phyloP scores from a whole-genome alignment of 2,113 vertebrate genomes.

The Raja brachyura region DNA sequence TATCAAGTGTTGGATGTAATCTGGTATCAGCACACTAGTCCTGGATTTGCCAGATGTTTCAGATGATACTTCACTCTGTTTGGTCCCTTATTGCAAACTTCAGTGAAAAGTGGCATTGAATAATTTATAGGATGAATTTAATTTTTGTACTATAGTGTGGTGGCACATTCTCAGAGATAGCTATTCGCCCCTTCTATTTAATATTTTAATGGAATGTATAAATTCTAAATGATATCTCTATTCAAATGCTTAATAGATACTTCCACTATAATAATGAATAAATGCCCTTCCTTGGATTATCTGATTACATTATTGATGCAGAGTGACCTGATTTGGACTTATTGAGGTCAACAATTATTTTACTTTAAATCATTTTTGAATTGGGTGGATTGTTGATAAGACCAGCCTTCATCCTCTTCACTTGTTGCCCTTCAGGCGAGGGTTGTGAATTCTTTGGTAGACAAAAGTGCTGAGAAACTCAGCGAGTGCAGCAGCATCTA shows the following conservation, averaged over 20 bases:
- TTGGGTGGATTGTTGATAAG: background rate
- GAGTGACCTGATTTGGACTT: background rate
- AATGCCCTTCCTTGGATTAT: constrained; percentile 14
- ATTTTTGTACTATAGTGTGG: background rate
- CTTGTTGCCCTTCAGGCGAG: background rate
- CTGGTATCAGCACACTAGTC: background rate
- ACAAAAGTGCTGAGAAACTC: too few species aligned
- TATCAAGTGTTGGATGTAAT: background rate
- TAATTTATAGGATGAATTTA: background rate
- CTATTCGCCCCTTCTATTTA: constrained; percentile 4
- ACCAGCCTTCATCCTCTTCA: background rate
- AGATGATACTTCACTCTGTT: background rate
- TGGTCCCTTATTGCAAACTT: background rate
- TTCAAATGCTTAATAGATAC: background rate
- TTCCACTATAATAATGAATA: background rate
- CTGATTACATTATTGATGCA: background rate
- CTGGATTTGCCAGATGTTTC: background rate
- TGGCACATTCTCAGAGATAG: background rate
- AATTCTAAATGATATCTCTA: constrained; percentile 11
- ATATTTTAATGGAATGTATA: constrained; percentile 25
- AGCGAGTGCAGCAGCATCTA: too few species aligned
- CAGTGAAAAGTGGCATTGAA: background rate
- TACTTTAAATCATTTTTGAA: background rate
- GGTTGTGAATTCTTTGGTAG: background rate
- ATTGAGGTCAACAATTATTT: background rate